Evolutionary conservation across 2,888 invertebrate genomes (phyloP).

Genomic region (Poecilobothrus nobilitatus): DNA sequence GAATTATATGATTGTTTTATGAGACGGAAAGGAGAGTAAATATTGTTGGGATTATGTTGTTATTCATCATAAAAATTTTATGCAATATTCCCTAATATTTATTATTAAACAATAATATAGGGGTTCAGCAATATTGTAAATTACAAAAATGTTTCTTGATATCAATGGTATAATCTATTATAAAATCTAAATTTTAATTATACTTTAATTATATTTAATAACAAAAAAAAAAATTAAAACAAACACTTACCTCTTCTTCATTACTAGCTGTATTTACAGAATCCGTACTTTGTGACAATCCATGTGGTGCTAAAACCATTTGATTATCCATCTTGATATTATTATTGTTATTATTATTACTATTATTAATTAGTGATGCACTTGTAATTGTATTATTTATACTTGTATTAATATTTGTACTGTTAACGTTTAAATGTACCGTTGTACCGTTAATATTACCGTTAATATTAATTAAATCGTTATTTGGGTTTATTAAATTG

Average conservation of each 20-base stretch:
- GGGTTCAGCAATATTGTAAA: no score
- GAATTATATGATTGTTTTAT: no score
- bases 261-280: conserved; percentile 91
- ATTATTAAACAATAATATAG: no score
- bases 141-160: no score
- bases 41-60: no score
- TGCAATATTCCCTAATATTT: no score
- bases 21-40: no score
- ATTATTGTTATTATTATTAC: conserved; percentile 30
- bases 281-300: conserved; percentile 94
- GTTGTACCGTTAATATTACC: conserved; percentile 26
- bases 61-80: no score
- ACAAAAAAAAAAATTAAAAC: no score
- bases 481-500: conserved; percentile 19
- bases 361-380: conserved; percentile 21
- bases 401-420: conserved; percentile 23
- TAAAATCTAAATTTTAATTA: no score
- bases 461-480: conserved; percentile 22
- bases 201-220: no score
- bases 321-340: conserved; percentile 42
- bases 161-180: no score
- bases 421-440: conserved; percentile 19
- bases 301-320: conserved; percentile 59
- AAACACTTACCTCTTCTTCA: conserved; percentile 91
- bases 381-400: conserved; percentile 21